These are phyloP conservation scores for Germaria angustata DNA, from an alignment of 2,888 invertebrate genomes.

Conservation along the genomic window DNA sequence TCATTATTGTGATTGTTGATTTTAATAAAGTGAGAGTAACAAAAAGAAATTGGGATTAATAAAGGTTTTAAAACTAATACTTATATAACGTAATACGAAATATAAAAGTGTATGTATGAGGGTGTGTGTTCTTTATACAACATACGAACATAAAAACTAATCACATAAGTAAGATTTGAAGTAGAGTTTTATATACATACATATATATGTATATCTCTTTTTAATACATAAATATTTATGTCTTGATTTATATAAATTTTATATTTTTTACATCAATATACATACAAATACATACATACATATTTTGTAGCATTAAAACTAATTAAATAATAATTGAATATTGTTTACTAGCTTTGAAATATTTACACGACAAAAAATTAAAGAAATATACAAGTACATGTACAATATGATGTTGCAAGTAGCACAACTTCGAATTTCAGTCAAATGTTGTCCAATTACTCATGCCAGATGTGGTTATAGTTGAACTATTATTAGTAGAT, in stretches of 20 bases:
- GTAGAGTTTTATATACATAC: background rate
- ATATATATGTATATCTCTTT: background rate
- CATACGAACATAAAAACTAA: conserved; percentile 25
- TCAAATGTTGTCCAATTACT: conserved; percentile 79
- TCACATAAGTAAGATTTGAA: conserved; percentile 30
- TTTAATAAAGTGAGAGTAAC: background rate
- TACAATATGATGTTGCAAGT: background rate
- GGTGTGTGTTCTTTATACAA: background rate
- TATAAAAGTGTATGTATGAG: background rate
- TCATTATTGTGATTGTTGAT: conserved; percentile 18
- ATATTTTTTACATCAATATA: conserved; percentile 31
- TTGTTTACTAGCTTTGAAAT: conserved; percentile 28
- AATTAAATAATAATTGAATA: conserved; percentile 4
- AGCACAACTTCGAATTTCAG: conserved; percentile 64
- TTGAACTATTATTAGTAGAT: conserved; percentile 60
- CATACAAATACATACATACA: conserved; percentile 30
- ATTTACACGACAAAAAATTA: conserved; percentile 23
- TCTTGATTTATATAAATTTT: conserved; percentile 26
- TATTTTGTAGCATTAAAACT: conserved; percentile 13
- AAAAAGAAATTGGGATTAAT: too few species aligned
- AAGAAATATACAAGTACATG: too few species aligned
- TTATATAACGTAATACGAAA: background rate
- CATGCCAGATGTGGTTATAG: conserved; percentile 71
- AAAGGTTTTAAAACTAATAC: conserved; percentile 35
- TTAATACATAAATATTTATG: background rate